These are phyloP conservation scores for Trachelus tabidus DNA, from an alignment of 2,888 invertebrate species.

Conservation along the genomic window DNA sequence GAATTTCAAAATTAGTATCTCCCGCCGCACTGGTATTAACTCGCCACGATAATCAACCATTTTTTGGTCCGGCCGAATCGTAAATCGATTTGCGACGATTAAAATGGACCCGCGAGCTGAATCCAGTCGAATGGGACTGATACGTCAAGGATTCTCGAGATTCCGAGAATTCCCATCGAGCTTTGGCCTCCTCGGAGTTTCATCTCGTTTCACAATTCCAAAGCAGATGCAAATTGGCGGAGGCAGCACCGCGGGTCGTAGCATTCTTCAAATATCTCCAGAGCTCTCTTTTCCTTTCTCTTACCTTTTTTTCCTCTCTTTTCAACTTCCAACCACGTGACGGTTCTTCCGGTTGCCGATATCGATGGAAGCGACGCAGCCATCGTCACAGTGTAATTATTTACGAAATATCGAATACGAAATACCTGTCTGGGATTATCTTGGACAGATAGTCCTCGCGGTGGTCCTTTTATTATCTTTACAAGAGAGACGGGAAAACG, in stretches of 20 bases:
- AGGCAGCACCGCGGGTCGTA: neutral
- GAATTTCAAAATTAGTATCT: too few relatives aligned
- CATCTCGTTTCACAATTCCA: neutral
- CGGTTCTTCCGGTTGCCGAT: too few relatives aligned
- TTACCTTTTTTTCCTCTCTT: too few relatives aligned
- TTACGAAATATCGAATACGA: neutral
- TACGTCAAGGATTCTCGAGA: too few relatives aligned
- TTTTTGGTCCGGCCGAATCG: too few relatives aligned
- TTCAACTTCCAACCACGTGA: too few relatives aligned
- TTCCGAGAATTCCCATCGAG: neutral
- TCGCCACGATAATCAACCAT: too few relatives aligned
- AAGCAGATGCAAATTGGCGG: conserved; percentile 1
- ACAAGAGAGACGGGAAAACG: neutral
- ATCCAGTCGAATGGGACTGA: too few relatives aligned
- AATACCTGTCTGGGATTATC: conserved; percentile 4
- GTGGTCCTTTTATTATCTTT: neutral
- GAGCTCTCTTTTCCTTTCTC: neutral
- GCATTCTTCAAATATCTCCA: neutral
- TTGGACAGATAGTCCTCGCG: neutral
- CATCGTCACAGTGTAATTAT: neutral
- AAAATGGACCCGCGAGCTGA: too few relatives aligned
- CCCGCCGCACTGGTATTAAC: too few relatives aligned
- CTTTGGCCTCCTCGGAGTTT: neutral
- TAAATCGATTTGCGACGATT: too few relatives aligned
- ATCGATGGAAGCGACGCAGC: neutral